Evolutionary conservation across 2,113 vertebrate genomes (phyloP), one percentile per base, ranked within the genome.

Genomic region (Sylvietta virens): DNA sequence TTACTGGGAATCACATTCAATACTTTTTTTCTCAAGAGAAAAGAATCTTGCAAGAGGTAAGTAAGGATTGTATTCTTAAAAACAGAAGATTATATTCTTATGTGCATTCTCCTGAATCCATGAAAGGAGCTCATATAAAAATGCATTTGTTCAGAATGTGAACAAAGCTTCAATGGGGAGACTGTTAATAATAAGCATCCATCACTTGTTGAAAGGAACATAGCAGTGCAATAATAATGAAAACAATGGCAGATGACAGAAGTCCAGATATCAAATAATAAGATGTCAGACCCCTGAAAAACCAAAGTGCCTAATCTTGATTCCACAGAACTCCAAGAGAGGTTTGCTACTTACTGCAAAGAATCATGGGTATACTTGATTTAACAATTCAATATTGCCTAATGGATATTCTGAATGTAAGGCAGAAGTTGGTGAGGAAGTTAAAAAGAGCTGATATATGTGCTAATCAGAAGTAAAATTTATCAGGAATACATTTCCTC

Each of bases 151-250:
- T 94, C 37, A 69, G 71, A 90, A 90, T 71, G 60, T 67, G 82
- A 94, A 67, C 60, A 88, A 64, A 86, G 51, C 60, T 67, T 90
- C 92, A 71, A 10, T 27, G 64, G 24, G 26, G 23, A 44, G 51
- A 78, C 72, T 40, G 71, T 82, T 92, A 92, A 88, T 45, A 92
- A 86, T 90, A 74, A 81, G 39, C 86, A 93, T 96, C 86, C 76
- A 86, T 96, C 94, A 88, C 79, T 90, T 83, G 60, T 90, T 93
- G 92, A 94, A 94, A 83, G 79, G 51, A 96, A 60, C 61, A 73
- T 5, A 81, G 69, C 40, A 31, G 31, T 37, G 48, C 44, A 90
- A 44, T 81, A 73, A 66, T 58, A 92, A 77, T 48, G 79, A 90
- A 95, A 96, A 88, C 71, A 93, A 73, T 78, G 80, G 90, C 69